These are phyloP conservation scores for Percopsis omiscomaycus DNA, from an alignment of 2,797 vertebrate genomes.

Conservation along the genomic window DNA sequence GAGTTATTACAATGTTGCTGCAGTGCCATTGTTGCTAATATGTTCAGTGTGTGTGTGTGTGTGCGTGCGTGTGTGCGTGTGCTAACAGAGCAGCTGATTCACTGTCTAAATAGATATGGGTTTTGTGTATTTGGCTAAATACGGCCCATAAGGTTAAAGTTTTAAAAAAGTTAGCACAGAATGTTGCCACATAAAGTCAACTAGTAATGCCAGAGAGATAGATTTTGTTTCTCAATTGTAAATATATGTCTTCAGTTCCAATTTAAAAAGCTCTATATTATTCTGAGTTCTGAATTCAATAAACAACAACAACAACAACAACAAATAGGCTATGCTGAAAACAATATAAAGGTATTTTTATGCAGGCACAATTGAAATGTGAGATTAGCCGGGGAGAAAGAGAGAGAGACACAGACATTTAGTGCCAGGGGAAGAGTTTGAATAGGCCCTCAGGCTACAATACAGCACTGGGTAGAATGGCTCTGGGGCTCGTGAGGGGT, in stretches of 20 bases:
- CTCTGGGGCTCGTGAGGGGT: constrained; percentile 49
- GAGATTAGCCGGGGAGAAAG: constrained; percentile 40
- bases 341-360: constrained; percentile 14
- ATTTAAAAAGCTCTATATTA: too few species aligned
- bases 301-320: background rate
- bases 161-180: too few species aligned
- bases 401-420: constrained; percentile 18
- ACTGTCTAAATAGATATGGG: constrained; percentile 49
- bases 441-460: constrained; percentile 62
- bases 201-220: too few species aligned
- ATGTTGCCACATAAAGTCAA: too few species aligned
- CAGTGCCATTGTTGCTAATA: constrained; percentile 20
- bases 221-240: too few species aligned
- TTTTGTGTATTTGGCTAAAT: constrained; percentile 45
- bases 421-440: constrained; percentile 40
- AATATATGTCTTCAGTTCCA: too few species aligned
- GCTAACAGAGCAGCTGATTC: constrained; percentile 55
- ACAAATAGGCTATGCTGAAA: constrained; percentile 7
- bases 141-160: background rate
- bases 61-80: constrained; percentile 4
- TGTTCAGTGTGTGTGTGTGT: constrained; percentile 7
- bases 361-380: constrained; percentile 30
- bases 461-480: constrained; percentile 57
- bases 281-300: background rate
- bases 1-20: constrained; percentile 44